Evolutionary conservation across 2,888 invertebrate species (phyloP), one percentile per base, ranked within the genome.

Genomic region (Pristionchus fissidentatus): DNA sequence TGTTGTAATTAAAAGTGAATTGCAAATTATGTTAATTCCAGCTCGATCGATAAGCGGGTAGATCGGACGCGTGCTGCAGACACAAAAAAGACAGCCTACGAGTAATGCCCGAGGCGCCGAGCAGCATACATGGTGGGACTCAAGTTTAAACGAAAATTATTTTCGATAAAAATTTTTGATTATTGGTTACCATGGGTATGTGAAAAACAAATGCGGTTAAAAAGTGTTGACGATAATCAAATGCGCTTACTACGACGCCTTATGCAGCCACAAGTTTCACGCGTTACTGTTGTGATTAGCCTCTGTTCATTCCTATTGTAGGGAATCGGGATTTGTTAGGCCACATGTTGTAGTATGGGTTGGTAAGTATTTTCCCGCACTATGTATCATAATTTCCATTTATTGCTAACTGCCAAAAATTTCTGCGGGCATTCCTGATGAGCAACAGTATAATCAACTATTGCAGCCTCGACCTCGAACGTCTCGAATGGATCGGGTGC

Each of bases 41-140:
- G 43, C 41, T 70, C 70, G 70, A 70, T n/a, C 70, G 26, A n/a
- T 26, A 26, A 5, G 32, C 38, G 41, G 41, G 70, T 10, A 26
- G 41, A 70, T 26, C 70, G 38, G 35, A 15, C 32, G 5, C 62
- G n/a, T n/a, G n/a, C n/a, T n/a, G n/a, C n/a, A n/a, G n/a, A 38
- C 62, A n/a, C 55, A 29, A 60, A 70, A 26, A 41, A 41, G 41
- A 70, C n/a, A 41, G 70, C 70, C 41, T 22, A 66, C 41, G 70
- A n/a, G n/a, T n/a, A n/a, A 70, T 70, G 70, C 70, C 70, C 26
- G 70, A 70, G 70, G 70, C 70, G 5, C 70, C 70, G n/a, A 70
- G 41, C 26, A 70, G 38, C 43, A 70, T 70, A 1, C 70, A 70
- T 70, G 70, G 70, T 70, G 41, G 43, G 70, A 1, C 32, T 10